Conservation (phyloP, 2,113 vertebrate species). For the Sitta europaea region DNA sequence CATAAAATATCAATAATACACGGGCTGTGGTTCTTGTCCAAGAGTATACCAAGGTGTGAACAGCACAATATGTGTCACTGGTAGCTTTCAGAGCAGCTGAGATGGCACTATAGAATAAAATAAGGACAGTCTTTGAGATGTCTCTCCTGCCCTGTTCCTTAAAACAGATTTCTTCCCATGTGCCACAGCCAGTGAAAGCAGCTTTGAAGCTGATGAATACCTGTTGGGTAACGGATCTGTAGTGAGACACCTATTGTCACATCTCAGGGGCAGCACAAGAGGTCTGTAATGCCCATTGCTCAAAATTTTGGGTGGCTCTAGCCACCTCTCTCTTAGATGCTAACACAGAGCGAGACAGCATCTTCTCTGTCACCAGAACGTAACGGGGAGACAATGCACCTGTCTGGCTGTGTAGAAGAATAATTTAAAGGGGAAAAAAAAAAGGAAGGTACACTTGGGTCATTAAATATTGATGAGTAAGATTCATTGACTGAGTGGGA, state of each 20-base stretch:
- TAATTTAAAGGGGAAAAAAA: background rate
- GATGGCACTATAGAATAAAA: background rate
- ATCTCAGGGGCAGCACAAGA: background rate
- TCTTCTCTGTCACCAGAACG: background rate
- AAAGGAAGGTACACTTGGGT: constrained; percentile 1
- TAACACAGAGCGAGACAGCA: background rate
- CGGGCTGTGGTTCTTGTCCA: constrained; percentile 45
- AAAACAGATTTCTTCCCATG: background rate
- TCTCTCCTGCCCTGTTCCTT: background rate
- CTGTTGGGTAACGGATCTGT: background rate
- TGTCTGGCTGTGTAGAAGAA: constrained; percentile 20
- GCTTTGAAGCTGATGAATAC: constrained; percentile 19
- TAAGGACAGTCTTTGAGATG: background rate
- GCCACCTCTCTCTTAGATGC: background rate
- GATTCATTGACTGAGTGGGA: constrained; percentile 60
- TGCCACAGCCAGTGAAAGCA: background rate
- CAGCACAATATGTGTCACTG: constrained; percentile 8
- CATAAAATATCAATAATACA: constrained; percentile 50
- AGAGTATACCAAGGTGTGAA: background rate
- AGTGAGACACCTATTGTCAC: background rate
- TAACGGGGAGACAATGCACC: background rate
- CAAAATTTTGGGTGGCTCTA: background rate
- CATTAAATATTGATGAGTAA: constrained; percentile 71
- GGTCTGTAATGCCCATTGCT: background rate
- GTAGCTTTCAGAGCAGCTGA: constrained; percentile 5